Evolutionary conservation across 2,113 vertebrate species (phyloP).

Genomic region (Phaethornis superciliosus): DNA sequence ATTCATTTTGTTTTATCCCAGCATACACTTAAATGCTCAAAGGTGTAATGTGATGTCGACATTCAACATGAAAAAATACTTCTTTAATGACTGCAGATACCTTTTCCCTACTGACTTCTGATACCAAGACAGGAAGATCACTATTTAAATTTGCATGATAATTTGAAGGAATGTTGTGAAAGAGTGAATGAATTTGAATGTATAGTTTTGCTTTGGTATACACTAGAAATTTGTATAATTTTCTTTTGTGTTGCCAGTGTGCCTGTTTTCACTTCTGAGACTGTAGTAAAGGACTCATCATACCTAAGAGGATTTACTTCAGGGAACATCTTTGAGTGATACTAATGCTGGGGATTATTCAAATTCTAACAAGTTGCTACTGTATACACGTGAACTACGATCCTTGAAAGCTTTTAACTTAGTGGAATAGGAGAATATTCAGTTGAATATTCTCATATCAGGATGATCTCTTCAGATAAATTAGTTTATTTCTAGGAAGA

Average conservation of each 20-base stretch:
- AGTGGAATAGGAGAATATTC: neutral
- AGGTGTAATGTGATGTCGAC: neutral
- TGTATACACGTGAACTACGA: rapidly evolving
- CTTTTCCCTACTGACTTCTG: neutral
- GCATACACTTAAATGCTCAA: neutral
- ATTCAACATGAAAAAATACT: neutral
- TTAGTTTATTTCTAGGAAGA: neutral
- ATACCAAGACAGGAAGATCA: neutral
- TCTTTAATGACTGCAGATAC: neutral
- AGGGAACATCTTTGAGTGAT: neutral
- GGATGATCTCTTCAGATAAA: neutral
- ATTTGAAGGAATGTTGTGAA: neutral
- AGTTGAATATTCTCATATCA: neutral
- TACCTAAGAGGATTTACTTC: neutral
- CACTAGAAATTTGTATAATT: neutral
- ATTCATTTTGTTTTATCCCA: neutral
- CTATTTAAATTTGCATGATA: neutral
- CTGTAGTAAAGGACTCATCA: neutral
- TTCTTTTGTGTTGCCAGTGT: neutral
- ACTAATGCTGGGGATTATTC: neutral
- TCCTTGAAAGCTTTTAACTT: neutral
- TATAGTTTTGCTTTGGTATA: neutral
- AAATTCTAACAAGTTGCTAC: neutral
- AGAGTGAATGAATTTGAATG: neutral
- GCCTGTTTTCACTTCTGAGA: neutral